Evolutionary conservation across 2,113 vertebrate genomes (phyloP).

Genomic region (Leucopsar rothschildi): DNA sequence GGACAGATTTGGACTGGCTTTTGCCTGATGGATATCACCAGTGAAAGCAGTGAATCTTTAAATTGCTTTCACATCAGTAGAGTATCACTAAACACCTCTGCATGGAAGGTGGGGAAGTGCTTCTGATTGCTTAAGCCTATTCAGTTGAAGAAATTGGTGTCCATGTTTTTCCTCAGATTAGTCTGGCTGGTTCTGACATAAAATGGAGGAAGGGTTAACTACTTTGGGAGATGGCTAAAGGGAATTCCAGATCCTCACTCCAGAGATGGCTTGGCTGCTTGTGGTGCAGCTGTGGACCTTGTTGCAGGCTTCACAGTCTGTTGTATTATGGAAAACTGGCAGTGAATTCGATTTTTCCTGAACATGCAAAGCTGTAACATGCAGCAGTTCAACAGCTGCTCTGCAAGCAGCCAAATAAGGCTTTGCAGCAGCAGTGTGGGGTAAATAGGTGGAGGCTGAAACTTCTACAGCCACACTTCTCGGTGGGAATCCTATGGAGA

Average conservation of each 20-base stretch:
- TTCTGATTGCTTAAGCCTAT: not conserved
- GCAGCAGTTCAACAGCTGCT: conserved; percentile 46
- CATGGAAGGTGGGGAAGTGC: not conserved
- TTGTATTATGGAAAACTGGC: conserved; percentile 6
- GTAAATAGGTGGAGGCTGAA: conserved; percentile 23
- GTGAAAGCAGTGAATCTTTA: not conserved
- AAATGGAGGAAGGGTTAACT: not conserved
- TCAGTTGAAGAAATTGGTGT: not conserved
- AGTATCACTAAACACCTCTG: not conserved
- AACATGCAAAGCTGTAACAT: not conserved
- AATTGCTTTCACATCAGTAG: not conserved
- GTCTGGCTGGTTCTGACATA: not conserved
- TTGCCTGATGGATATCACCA: not conserved
- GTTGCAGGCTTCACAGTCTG: not conserved
- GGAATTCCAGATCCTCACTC: not conserved
- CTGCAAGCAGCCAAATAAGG: not conserved
- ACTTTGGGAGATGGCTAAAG: not conserved
- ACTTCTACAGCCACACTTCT: not conserved
- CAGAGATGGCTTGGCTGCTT: conserved; percentile 15
- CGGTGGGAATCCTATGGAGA: fast-evolving
- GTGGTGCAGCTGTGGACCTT: conserved; percentile 28
- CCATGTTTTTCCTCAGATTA: not conserved
- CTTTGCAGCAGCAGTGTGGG: not conserved
- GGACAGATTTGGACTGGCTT: not conserved
- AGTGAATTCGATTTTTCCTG: not conserved